Base-by-base conservation (phyloP, 2,113 vertebrate genomes). In the Buteo buteo region DNA sequence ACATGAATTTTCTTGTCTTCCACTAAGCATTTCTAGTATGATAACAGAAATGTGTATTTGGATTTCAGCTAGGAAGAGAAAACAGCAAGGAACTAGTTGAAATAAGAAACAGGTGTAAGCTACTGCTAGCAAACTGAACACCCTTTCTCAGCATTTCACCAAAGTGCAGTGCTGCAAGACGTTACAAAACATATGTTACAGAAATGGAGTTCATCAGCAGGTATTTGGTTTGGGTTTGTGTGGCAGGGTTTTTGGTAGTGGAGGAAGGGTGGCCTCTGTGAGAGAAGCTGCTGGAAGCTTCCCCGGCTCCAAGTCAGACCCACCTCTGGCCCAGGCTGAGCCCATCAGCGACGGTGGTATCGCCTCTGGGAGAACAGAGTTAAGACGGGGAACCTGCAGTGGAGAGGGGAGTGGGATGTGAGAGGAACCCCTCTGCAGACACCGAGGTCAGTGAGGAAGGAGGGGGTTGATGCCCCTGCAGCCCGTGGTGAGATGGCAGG, bases 361-460 rank as follows among this genome's bases (percentile, higher is more conserved):
- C 9, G 1, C 52, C 52, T 54, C 52, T 54, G 52, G 14, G 26
- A 16, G 3, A 54, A 54, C 50, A 52, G 9, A 16, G 2, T 52
- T 52, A 2, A 52, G 50, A 52, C 2, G 26, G 26, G 50, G 26
- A 52, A 54, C 52, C 26, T 16, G 52, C 26, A 28, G 50, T 1
- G 15, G 26, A 0, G 5, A 3, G 26, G 3, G 15, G 26, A 28
- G 0, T 1, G 50, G 50, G 1, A 52, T 16, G 26, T 29, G 26
- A 6, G 50, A 16, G 50, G 15, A 52, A 16, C 26, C 9, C 50
- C 50, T 52, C 14, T 28, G 26, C 50, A 52, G 50, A 16, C 8
- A 9, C 26, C 9, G 3, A 28, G 50, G 9, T 52, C 50, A 16
- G 50, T 16, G 50, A 6, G 2, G 50, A 52, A 28, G 25, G 26